Percentiles rank a stretch among this genome's conserved stretches.
Conservation (phyloP, 2,113 vertebrate genomes). For the Setophaga kirtlandii region DNA sequence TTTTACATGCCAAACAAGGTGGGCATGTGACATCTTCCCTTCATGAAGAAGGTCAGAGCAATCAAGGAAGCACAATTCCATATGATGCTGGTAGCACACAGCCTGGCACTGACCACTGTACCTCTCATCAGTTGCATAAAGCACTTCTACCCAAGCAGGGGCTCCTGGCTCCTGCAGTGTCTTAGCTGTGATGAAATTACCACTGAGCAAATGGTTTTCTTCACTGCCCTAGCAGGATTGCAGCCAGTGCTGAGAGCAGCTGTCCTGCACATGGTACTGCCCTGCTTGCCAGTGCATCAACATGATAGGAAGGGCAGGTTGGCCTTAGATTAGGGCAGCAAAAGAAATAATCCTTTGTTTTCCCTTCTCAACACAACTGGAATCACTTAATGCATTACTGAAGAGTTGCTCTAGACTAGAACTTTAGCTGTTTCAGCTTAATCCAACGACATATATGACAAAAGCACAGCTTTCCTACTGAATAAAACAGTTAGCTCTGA, state of each 20-base stretch:
- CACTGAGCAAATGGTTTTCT: neutral
- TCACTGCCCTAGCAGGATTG: neutral
- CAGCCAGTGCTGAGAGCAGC: neutral
- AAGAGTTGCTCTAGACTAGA: neutral
- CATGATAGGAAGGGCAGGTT: neutral
- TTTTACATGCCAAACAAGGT: neutral
- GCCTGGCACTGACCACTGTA: fast-evolving
- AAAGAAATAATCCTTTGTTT: neutral
- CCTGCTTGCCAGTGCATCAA: neutral
- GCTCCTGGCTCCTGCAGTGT: neutral
- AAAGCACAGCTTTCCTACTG: neutral
- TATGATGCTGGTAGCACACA: neutral
- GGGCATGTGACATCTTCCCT: neutral
- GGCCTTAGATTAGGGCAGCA: neutral
- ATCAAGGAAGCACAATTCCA: neutral
- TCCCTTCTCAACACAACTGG: neutral
- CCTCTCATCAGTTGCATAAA: neutral
- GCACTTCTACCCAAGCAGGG: neutral
- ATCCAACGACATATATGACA: neutral
- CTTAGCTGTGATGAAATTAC: neutral
- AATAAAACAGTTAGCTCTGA: neutral
- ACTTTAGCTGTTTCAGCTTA: neutral
- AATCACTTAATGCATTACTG: neutral
- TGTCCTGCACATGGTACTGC: fast-evolving
- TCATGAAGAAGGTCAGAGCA: neutral